These are phyloP conservation scores for Chymomyza caudatula DNA, from an alignment of 2,888 invertebrate genomes.

Conservation along the genomic window DNA sequence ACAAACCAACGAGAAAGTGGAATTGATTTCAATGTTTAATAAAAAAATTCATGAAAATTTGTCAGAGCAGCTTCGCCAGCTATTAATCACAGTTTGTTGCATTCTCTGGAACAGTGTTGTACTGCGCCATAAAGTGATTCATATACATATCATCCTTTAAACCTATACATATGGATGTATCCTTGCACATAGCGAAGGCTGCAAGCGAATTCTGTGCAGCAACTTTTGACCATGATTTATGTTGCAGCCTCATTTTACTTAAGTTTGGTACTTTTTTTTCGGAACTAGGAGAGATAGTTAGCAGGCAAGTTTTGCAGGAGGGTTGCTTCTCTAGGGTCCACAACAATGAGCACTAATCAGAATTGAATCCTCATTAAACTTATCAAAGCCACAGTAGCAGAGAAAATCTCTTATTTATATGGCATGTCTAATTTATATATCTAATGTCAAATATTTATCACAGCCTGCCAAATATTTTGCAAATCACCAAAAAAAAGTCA, in stretches of 20 bases:
- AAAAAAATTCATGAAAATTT: conserved; percentile 75
- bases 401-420: conserved; percentile 34
- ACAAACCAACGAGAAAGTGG: conserved; percentile 39
- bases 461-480: conserved; percentile 37
- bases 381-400: background rate
- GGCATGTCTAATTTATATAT: conserved; percentile 57
- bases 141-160: conserved; percentile 54
- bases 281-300: background rate
- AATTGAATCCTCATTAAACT: conserved; percentile 11
- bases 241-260: conserved; percentile 52
- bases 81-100: conserved; percentile 74
- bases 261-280: conserved; percentile 24
- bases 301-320: conserved; percentile 2
- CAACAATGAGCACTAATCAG: conserved; percentile 51
- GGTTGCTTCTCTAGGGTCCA: conserved; percentile 3
- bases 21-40: conserved; percentile 73
- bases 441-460: conserved; percentile 19
- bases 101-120: too few species aligned
- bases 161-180: too few species aligned
- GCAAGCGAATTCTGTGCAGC: conserved; percentile 56
- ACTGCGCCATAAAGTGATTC: conserved; percentile 68
- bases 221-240: conserved; percentile 59
- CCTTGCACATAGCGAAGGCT: too few species aligned
- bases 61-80: conserved; percentile 57
- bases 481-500: conserved; percentile 42